Evolutionary conservation across 2,113 vertebrate genomes (phyloP), one percentile per base, ranked within the genome.

Genomic region (Abramis brama): DNA sequence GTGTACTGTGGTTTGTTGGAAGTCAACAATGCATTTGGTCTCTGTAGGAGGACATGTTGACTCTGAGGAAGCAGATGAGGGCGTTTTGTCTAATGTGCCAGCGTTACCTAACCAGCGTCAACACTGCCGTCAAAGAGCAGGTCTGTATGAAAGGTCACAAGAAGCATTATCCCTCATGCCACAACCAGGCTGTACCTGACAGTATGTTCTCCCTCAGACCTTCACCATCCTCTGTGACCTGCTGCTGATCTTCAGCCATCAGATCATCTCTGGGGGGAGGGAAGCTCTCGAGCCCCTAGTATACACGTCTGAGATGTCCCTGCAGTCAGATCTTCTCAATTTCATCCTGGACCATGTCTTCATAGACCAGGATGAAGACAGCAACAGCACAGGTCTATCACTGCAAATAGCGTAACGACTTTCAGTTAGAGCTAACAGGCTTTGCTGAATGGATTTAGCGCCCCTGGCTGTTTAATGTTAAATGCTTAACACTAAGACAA

Each of bases 71-170:
- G 91, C 97, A 99, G 93, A 99, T 99, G 98, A 97, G 97, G 91
- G 97, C 98, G 47, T 99, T 99, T 92, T 99, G 97, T 93, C 97
- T 99, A 94, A 99, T 99, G 93, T 99, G 98, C 93, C 98, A 99
- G 91, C 97, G 98, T 95, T 99, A 99, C 94, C 95, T 99, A 93
- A 98, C 97, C 90, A 99, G 98, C 70, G 97, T 99, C 93, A 99
- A 99, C 96, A 99, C 97, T 90, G 96, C 98, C 84, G 97, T 99
- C 91, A 99, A 99, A 93, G 98, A 99, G 91, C 98, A 99, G 97
- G 98, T 99, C 27, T 17, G 79, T 89, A 60, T 62, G 45, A 79
- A 47, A 10, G 3, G 39, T 66, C 59, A 66, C 33, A 30, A 25
- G 9, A 9, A 23, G 13, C 11, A 27, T 27, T 50, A 45, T 68